Conservation (phyloP, 2,797 vertebrate genomes). For the Scyliorhinus canicula region DNA sequence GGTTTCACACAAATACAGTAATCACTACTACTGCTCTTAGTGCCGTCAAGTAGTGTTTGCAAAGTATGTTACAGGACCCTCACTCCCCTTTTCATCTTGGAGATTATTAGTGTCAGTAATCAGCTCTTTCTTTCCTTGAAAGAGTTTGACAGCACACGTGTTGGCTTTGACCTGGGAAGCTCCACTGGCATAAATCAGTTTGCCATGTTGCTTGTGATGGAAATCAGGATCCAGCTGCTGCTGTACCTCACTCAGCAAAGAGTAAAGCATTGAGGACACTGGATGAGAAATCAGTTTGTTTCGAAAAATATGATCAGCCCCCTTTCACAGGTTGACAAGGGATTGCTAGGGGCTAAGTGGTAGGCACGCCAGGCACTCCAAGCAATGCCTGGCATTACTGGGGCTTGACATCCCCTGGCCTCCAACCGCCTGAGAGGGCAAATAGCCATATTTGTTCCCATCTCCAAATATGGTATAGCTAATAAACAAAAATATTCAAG, state of each 20-base stretch:
- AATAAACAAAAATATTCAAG: not conserved
- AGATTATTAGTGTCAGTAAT: constrained; percentile 47
- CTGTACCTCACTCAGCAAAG: not conserved
- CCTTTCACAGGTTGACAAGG: not conserved
- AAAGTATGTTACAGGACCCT: not conserved
- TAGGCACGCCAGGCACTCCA: not conserved
- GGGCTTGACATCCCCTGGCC: not conserved
- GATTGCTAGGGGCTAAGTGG: not conserved
- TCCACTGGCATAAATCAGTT: constrained; percentile 48
- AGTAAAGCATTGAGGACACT: not conserved
- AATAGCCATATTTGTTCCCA: not conserved
- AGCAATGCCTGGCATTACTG: not conserved
- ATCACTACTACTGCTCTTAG: not conserved
- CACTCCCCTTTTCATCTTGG: constrained; percentile 42
- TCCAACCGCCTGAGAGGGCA: not conserved
- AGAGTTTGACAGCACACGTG: constrained; percentile 44
- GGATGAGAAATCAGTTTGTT: not conserved
- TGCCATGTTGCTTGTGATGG: constrained; percentile 40
- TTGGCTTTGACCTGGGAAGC: constrained; percentile 45
- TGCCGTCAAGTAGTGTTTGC: not conserved
- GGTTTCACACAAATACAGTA: not conserved
- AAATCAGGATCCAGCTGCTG: constrained; percentile 49
- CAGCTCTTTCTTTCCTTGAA: constrained; percentile 43
- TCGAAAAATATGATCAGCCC: not conserved
- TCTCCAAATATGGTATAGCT: not conserved